These are phyloP conservation scores for Trogon melanurus DNA, from an alignment of 2,113 vertebrate species.

Conservation along the genomic window DNA sequence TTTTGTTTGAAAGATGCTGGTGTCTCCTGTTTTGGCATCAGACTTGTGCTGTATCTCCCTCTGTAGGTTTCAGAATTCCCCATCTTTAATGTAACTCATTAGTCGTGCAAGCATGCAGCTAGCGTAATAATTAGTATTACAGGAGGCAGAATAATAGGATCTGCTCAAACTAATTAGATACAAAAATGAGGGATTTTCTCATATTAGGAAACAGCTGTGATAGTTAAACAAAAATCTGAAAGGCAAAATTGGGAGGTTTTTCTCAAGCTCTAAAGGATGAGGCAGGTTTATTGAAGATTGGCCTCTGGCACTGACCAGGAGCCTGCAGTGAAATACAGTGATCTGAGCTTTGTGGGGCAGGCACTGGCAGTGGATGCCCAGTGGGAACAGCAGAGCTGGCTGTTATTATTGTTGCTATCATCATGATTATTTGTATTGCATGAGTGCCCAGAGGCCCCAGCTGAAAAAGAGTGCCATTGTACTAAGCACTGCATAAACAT, in stretches of 20 bases:
- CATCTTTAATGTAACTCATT: conserved; percentile 65
- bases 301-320: neutral
- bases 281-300: neutral
- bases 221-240: neutral
- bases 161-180: conserved; percentile 54
- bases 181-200: conserved; percentile 48
- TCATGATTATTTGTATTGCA: conserved; percentile 54
- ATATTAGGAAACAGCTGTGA: conserved; percentile 47
- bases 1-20: neutral
- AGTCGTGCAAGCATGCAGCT: conserved; percentile 49
- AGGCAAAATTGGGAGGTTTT: neutral
- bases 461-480: conserved; percentile 47
- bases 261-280: neutral
- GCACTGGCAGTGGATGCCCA: neutral
- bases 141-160: conserved; percentile 50
- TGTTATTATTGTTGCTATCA: conserved; percentile 46
- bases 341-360: neutral
- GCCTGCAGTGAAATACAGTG: neutral
- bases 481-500: conserved; percentile 8
- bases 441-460: conserved; percentile 30
- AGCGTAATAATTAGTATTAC: conserved; percentile 67
- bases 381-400: conserved; percentile 7
- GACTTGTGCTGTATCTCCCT: neutral
- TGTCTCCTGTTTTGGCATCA: neutral
- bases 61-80: conserved; percentile 44